Conservation (phyloP, 2,797 vertebrate genomes). For the Hydrocynus forskahlii region DNA sequence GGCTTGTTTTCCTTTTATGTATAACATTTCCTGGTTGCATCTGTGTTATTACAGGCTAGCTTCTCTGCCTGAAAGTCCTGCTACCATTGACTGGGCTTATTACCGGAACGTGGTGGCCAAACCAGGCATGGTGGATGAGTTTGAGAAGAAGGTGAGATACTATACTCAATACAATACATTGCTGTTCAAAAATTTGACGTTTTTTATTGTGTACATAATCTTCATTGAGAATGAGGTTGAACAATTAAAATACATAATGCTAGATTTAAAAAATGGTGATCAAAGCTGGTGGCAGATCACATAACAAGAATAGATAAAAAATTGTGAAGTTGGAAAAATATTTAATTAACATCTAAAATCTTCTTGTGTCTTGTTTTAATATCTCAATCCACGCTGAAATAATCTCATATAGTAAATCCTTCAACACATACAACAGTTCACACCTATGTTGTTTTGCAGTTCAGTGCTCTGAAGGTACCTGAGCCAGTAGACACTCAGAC, state of each 20-base stretch:
- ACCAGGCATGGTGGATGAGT: conserved; percentile 90
- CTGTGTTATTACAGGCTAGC: conserved; percentile 74
- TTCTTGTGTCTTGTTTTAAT: too few relatives aligned
- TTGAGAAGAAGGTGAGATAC: conserved; percentile 89
- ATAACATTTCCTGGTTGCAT: too few relatives aligned
- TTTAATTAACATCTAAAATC: too few relatives aligned
- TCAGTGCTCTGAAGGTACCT: conserved; percentile 84
- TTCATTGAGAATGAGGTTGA: too few relatives aligned
- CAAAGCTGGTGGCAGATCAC: background rate
- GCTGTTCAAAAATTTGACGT: background rate
- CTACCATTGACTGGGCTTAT: conserved; percentile 86
- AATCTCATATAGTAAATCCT: background rate
- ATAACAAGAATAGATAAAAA: too few relatives aligned
- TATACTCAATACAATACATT: background rate
- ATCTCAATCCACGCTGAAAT: background rate
- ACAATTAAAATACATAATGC: background rate
- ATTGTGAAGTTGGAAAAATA: too few relatives aligned
- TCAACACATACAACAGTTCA: background rate
- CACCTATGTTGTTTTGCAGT: conserved; percentile 74
- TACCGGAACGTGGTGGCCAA: conserved; percentile 83
- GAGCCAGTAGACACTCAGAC: conserved; percentile 86
- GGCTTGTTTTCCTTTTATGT: background rate
- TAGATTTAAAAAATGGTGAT: background rate
- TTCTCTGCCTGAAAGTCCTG: conserved; percentile 84
- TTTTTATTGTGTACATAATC: too few relatives aligned